Conservation (phyloP, 2,888 invertebrate genomes). For the Acanthosoma haemorrhoidale region DNA sequence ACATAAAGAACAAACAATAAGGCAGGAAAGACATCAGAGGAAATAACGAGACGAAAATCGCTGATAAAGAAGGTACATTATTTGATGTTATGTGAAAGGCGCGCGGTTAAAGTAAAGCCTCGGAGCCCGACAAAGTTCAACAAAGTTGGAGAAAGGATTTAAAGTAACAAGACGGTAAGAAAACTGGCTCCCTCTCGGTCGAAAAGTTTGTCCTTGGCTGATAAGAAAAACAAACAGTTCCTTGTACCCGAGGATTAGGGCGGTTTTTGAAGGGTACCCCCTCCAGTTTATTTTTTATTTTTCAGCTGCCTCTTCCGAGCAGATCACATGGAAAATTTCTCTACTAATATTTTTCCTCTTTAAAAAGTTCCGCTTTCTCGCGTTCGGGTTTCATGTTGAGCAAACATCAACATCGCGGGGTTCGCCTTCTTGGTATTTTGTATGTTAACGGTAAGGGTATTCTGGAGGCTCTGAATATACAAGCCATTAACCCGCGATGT, state of each 20-base stretch:
- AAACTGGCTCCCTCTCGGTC: background rate
- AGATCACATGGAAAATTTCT: background rate
- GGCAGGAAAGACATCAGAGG: background rate
- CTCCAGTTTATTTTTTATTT: no score
- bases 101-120: background rate
- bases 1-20: no score
- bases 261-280: background rate
- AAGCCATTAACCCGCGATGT: no score
- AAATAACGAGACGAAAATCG: background rate
- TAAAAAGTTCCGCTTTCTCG: no score
- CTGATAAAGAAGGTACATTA: slow-evolving; percentile 1
- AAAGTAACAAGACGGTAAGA: background rate
- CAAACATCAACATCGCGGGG: no score
- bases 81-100: slow-evolving; percentile 14
- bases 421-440: no score
- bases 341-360: background rate
- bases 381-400: no score
- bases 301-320: background rate
- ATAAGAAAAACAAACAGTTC: slow-evolving; percentile 4
- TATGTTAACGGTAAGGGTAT: no score
- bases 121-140: background rate
- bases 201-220: background rate
- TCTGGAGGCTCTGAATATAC: no score
- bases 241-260: background rate
- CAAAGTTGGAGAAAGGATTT: slow-evolving; percentile 11